Conservation (phyloP, 2,113 vertebrate species). For the Hemicordylus capensis region DNA sequence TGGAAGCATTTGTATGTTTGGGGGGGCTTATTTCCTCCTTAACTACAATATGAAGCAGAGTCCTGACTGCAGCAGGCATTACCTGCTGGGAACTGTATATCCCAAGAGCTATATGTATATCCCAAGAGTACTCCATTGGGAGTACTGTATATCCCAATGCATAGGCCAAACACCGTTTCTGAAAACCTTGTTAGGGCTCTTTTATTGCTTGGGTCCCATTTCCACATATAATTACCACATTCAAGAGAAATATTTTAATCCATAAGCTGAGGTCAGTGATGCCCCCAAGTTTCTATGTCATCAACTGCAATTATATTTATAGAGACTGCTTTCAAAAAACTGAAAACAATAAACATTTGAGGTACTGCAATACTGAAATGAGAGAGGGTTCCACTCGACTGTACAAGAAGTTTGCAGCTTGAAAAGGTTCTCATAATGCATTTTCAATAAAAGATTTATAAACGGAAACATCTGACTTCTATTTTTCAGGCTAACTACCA, state of each 20-base stretch:
- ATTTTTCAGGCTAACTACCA: slow-evolving; percentile 24
- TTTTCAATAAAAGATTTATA: slow-evolving; percentile 63
- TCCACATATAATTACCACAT: slow-evolving; percentile 38
- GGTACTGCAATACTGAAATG: slow-evolving; percentile 41
- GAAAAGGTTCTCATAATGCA: slow-evolving; percentile 32
- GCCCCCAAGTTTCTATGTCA: slow-evolving; percentile 29
- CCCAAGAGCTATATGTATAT: not conserved
- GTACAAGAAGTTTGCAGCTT: slow-evolving; percentile 29
- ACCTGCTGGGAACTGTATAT: not conserved
- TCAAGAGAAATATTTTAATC: slow-evolving; percentile 55
- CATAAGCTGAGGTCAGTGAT: slow-evolving; percentile 29
- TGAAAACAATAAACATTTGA: slow-evolving; percentile 49
- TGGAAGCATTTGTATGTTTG: not conserved
- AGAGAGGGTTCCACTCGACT: slow-evolving; percentile 37
- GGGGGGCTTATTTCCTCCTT: slow-evolving; percentile 15
- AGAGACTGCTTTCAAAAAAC: slow-evolving; percentile 40
- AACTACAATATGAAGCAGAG: slow-evolving; percentile 32
- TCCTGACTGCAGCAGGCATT: not conserved
- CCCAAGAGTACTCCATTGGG: too few relatives aligned
- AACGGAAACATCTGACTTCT: slow-evolving; percentile 64
- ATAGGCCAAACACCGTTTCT: slow-evolving; percentile 13
- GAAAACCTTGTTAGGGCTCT: slow-evolving; percentile 19
- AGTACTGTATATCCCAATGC: too few relatives aligned
- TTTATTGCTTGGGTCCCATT: slow-evolving; percentile 33
- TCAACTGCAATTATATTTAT: slow-evolving; percentile 32